Evolutionary conservation across 2,888 invertebrate genomes (phyloP).

Genomic region (Erannis defoliaria): DNA sequence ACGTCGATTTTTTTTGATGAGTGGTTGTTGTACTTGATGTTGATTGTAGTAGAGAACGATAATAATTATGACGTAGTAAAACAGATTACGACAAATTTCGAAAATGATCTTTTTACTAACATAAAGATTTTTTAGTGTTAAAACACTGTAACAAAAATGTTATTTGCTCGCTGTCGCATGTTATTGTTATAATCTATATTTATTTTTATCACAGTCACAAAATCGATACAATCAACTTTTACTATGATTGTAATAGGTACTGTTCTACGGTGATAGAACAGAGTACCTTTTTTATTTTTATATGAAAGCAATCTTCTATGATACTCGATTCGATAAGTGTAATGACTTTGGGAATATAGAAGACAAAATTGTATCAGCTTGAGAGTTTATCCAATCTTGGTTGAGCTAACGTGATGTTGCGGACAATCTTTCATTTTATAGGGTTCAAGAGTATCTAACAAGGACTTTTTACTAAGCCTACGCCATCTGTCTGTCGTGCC

Average conservation of each 20-base stretch:
- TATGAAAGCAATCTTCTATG: constrained; percentile 22
- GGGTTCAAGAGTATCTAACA: too few relatives aligned
- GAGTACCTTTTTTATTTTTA: constrained; percentile 19
- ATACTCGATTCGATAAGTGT: constrained; percentile 26
- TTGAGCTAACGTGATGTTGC: constrained; percentile 1
- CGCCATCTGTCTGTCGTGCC: too few relatives aligned
- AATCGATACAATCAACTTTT: constrained; percentile 57
- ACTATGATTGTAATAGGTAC: constrained; percentile 24
- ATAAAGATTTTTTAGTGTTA: too few relatives aligned
- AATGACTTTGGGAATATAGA: constrained; percentile 26
- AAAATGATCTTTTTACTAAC: too few relatives aligned
- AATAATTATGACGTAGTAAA: too few relatives aligned
- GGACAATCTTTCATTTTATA: constrained; percentile 11
- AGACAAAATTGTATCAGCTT: constrained; percentile 23
- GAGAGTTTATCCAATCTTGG: constrained; percentile 14
- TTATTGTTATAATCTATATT: constrained; percentile 33
- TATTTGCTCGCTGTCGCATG: neutral
- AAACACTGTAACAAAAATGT: too few relatives aligned
- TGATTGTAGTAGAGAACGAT: too few relatives aligned
- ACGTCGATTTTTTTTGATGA: too few relatives aligned
- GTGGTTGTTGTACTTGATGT: too few relatives aligned
- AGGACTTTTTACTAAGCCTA: too few relatives aligned
- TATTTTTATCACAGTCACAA: constrained; percentile 55
- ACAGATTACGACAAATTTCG: too few relatives aligned
- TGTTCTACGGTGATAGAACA: constrained; percentile 16